These are phyloP conservation scores for Microvelia longipes DNA, from an alignment of 1,140 invertebrate species.

Conservation along the genomic window DNA sequence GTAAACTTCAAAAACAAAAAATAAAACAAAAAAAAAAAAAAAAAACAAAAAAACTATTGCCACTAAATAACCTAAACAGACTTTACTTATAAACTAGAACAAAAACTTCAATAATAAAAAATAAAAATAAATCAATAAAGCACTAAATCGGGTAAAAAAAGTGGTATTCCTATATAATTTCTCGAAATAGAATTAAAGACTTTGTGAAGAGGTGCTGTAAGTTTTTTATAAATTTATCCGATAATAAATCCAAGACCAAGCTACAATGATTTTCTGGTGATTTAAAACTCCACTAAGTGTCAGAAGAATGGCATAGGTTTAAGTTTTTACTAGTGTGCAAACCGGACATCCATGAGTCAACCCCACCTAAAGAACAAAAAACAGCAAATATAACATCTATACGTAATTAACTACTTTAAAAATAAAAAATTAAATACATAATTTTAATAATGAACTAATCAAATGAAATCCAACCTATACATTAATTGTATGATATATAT, in stretches of 20 bases:
- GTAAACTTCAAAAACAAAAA: no score
- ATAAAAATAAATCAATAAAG: background rate
- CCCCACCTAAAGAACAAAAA: conserved; percentile 48
- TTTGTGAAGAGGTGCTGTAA: background rate
- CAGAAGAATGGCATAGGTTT: conserved; percentile 82
- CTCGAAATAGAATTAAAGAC: background rate
- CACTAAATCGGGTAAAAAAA: background rate
- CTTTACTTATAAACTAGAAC: no score
- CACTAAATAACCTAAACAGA: no score
- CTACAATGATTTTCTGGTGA: conserved; percentile 75
- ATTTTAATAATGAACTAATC: background rate
- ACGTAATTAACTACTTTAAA: background rate
- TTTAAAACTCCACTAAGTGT: conserved; percentile 83
- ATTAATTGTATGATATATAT: background rate
- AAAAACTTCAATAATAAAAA: no score
- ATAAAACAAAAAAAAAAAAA: no score
- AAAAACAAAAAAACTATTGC: no score
- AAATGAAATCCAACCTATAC: background rate
- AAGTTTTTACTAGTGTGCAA: conserved; percentile 84
- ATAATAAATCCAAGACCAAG: conserved; percentile 76
- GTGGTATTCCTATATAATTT: background rate
- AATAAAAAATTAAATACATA: background rate
- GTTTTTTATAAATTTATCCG: conserved; percentile 38
- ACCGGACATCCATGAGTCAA: conserved; percentile 89
- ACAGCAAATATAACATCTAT: conserved; percentile 10